Percentiles rank a stretch among this genome's conserved stretches.
Evolutionary conservation across 1,140 invertebrate genomes (phyloP).

Genomic region (Drosophila truncata): DNA sequence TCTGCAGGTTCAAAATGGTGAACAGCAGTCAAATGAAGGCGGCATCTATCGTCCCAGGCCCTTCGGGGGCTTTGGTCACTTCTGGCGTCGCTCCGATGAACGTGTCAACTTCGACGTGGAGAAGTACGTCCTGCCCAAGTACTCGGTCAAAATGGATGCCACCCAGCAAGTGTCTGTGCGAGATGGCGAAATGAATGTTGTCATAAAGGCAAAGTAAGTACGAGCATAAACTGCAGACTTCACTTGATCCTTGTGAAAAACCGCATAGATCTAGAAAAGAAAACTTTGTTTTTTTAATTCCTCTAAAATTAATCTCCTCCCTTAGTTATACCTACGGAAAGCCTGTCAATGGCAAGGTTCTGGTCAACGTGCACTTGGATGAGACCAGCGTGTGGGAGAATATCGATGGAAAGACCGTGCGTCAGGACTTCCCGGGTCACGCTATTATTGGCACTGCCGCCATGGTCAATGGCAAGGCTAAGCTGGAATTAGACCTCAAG

Average conservation of each 20-base stretch:
- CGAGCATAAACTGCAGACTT: background rate
- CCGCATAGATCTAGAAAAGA: too few species aligned
- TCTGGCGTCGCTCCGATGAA: slow-evolving; percentile 37
- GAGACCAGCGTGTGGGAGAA: slow-evolving; percentile 42
- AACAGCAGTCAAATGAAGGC: background rate
- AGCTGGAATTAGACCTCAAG: slow-evolving; percentile 89
- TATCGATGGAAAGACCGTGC: slow-evolving; percentile 49
- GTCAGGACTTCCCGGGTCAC: slow-evolving; percentile 46
- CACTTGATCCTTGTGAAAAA: background rate
- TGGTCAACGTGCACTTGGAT: slow-evolving; percentile 87
- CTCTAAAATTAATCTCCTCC: background rate
- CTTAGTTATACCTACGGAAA: slow-evolving; percentile 90
- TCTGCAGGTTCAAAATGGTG: slow-evolving; percentile 79
- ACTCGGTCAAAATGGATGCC: slow-evolving; percentile 93
- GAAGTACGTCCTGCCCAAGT: slow-evolving; percentile 97
- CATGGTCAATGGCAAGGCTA: slow-evolving; percentile 89
- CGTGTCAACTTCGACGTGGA: slow-evolving; percentile 86
- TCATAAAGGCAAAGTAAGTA: slow-evolving; percentile 90
- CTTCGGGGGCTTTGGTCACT: slow-evolving; percentile 13
- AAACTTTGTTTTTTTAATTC: background rate
- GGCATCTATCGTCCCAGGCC: background rate
- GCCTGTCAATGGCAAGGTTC: slow-evolving; percentile 91
- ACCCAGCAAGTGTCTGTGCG: slow-evolving; percentile 93
- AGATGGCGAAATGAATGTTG: slow-evolving; percentile 91
- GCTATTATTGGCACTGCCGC: slow-evolving; percentile 87